These are phyloP conservation scores for Drosophila siamana DNA, from an alignment of 2,888 invertebrate species.

Conservation along the genomic window DNA sequence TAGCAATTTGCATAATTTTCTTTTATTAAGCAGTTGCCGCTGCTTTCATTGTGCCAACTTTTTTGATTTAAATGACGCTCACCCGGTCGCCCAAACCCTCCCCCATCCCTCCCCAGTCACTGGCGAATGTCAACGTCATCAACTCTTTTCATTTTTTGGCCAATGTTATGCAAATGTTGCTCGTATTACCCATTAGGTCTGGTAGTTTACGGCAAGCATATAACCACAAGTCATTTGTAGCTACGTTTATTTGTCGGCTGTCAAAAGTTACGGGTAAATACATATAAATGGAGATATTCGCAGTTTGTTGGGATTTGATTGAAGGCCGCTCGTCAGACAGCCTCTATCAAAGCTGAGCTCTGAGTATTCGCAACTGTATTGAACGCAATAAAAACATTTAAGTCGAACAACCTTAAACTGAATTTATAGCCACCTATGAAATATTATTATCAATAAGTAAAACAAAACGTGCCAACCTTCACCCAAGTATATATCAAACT, in stretches of 20 bases:
- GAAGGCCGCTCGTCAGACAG: constrained; percentile 27
- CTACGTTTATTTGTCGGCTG: constrained; percentile 62
- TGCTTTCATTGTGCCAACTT: constrained; percentile 58
- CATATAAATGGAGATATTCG: constrained; percentile 17
- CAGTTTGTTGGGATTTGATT: constrained; percentile 7
- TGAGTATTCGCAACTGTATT: constrained; percentile 18
- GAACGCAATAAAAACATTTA: constrained; percentile 3
- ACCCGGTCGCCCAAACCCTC: constrained; percentile 8
- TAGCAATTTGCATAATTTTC: constrained; percentile 82
- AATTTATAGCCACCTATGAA: background rate
- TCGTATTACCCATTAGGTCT: constrained; percentile 62
- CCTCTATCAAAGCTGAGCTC: constrained; percentile 13
- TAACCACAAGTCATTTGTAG: constrained; percentile 50
- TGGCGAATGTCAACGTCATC: constrained; percentile 32
- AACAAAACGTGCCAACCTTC: constrained; percentile 5
- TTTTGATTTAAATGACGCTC: constrained; percentile 68
- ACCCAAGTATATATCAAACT: background rate
- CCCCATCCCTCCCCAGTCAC: constrained; percentile 13
- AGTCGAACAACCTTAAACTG: background rate
- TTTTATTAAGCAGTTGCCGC: constrained; percentile 74
- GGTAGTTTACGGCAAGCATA: constrained; percentile 50
- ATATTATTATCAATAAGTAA: background rate
- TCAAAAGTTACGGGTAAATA: constrained; percentile 46
- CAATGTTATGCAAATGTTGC: constrained; percentile 76
- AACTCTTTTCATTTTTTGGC: constrained; percentile 61